Percentiles rank a stretch among this genome's conserved stretches.
Evolutionary conservation across 2,888 invertebrate genomes (phyloP).

Genomic region (Microctonus brassicae): DNA sequence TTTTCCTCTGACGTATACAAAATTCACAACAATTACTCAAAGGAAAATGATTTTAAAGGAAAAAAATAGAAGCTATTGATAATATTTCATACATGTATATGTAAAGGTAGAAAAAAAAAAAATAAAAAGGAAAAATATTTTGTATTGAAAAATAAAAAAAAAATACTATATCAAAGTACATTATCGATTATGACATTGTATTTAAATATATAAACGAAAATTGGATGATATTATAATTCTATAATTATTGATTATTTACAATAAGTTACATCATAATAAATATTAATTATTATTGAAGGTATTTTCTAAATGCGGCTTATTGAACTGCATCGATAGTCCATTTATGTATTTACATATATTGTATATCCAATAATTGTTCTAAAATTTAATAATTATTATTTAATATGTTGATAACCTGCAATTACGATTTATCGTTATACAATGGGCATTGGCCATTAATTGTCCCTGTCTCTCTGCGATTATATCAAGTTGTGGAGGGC

Average conservation of each 20-base stretch:
- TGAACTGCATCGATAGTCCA: neutral
- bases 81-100: neutral
- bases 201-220: neutral
- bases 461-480: conserved; percentile 24
- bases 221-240: neutral
- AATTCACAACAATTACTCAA: neutral
- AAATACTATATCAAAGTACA: too few relatives aligned
- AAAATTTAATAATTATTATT: conserved; percentile 27
- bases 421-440: conserved; percentile 29
- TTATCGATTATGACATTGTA: neutral
- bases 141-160: too few relatives aligned
- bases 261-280: neutral
- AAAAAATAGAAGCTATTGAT: neutral
- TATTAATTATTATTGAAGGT: conserved; percentile 2
- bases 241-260: neutral
- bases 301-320: neutral
- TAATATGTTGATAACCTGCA: conserved; percentile 27
- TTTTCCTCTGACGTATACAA: neutral
- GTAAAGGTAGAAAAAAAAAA: neutral
- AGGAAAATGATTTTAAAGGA: neutral
- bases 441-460: conserved; percentile 28
- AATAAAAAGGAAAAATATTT: neutral
- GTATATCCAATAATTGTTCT: conserved; percentile 7
- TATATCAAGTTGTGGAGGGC: conserved; percentile 16
- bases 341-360: neutral